Evolutionary conservation across 2,888 invertebrate species (phyloP).

Genomic region (Epistrophella euchroma): DNA sequence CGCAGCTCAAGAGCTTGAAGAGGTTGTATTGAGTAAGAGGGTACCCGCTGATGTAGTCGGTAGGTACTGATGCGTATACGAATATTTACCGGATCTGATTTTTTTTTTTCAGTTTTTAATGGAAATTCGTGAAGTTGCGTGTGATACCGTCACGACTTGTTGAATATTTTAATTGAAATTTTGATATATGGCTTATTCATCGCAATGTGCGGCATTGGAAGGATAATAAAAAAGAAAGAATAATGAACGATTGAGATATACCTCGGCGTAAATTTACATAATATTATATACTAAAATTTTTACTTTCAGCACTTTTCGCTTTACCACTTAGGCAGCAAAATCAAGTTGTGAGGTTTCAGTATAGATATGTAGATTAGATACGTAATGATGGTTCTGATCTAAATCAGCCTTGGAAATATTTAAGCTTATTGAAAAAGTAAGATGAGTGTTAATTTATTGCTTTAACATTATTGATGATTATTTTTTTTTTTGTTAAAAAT

Average conservation of each 20-base stretch:
- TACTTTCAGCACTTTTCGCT: neutral
- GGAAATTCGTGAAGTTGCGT: constrained; percentile 13
- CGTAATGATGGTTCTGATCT: too few relatives aligned
- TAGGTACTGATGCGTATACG: neutral
- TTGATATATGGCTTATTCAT: constrained; percentile 7
- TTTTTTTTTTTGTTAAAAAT: too few relatives aligned
- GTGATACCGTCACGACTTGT: constrained; percentile 59
- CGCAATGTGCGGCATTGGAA: neutral
- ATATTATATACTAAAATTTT: neutral
- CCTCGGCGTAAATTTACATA: neutral
- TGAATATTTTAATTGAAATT: constrained; percentile 69
- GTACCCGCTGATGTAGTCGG: neutral
- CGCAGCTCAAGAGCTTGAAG: neutral
- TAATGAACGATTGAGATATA: neutral
- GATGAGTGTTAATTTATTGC: too few relatives aligned
- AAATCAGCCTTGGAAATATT: too few relatives aligned
- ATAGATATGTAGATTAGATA: too few relatives aligned
- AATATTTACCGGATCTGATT: too few relatives aligned
- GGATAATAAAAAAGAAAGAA: neutral
- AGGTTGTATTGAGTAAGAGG: neutral
- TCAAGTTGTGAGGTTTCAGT: too few relatives aligned
- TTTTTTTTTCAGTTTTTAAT: constrained; percentile 5
- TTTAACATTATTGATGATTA: too few relatives aligned
- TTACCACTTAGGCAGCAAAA: neutral
- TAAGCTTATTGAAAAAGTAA: too few relatives aligned